Evolutionary conservation across 2,888 invertebrate species (phyloP), one percentile per base, ranked within the genome.

Genomic region (Neocrepidodera transversa): DNA sequence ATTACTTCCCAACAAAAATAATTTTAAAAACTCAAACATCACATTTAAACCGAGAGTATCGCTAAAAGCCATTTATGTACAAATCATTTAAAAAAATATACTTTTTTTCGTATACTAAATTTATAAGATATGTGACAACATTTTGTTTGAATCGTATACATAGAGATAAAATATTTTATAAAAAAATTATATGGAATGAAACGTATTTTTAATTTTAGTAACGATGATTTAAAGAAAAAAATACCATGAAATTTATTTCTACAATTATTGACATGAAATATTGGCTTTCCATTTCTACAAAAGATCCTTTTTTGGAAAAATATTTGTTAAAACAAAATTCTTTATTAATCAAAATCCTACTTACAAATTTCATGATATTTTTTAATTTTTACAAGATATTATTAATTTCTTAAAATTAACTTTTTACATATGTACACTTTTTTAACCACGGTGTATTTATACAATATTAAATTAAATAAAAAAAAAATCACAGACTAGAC

Each of bases 401-500:
- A n/a, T n/a, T 28, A 10, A 4, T 28, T 28, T 28, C 10, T 10
- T 28, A 8, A 28, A 28, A 28, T 10, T 28, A 28, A 6, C 23
- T 23, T 28, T 28, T 28, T 38, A 38, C 38, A 38, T 38, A 38
- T 38, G 1, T 38, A 38, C 38, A 38, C 8, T 26, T 28, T 7
- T 26, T 45, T 8, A 4, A 13, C n/a, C n/a, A 45, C 26, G 26
- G 26, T 45, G 26, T 45, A 45, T 40, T 18, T 16, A 18, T 23
- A 43, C 26, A 26, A 20, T 28, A 13, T 45, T 45, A 23, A 42
- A 20, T 42, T 30, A 43, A 20, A 10, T 16, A 17, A 13, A 13
- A 43, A 36, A 54, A 23, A 7, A 53, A 60, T 60, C 56, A 70
- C 73, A 71, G 68, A 64, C 64, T 87, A 89, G 69, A 89, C 89